Conservation (phyloP, 2,797 vertebrate species). For the Neomorphus geoffroyi region DNA sequence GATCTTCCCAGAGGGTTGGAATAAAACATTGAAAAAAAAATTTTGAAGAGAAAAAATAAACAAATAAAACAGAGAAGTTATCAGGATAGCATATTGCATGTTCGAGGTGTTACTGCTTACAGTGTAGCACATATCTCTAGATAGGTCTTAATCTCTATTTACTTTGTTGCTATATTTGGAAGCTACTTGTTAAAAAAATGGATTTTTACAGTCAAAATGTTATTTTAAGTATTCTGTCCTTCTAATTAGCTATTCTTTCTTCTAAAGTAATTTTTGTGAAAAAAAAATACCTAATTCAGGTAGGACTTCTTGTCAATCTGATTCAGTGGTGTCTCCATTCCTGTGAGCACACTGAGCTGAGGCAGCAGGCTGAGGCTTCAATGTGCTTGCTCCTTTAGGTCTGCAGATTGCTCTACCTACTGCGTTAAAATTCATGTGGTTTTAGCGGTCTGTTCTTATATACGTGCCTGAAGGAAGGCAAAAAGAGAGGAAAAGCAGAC, state of each 20-base stretch:
- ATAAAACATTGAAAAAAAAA: background rate
- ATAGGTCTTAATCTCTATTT: background rate
- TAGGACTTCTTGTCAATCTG: background rate
- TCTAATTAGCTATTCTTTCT: background rate
- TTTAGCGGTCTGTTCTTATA: background rate
- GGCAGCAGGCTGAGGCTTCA: background rate
- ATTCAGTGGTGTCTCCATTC: background rate
- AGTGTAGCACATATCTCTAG: background rate
- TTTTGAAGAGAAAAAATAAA: background rate
- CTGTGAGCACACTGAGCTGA: background rate
- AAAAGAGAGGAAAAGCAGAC: background rate
- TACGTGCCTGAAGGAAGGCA: background rate
- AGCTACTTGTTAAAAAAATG: background rate
- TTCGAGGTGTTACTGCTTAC: background rate
- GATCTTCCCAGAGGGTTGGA: background rate
- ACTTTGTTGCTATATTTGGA: background rate
- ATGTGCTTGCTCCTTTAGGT: rapidly evolving
- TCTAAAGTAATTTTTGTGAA: background rate
- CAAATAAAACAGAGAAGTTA: background rate
- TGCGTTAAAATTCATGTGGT: background rate
- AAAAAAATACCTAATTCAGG: background rate
- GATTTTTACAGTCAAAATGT: background rate
- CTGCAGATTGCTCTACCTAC: background rate
- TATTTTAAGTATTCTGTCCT: background rate
- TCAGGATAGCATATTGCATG: background rate